Conservation (phyloP, 2,797 vertebrate genomes). For the Myiotriccus ornatus region DNA sequence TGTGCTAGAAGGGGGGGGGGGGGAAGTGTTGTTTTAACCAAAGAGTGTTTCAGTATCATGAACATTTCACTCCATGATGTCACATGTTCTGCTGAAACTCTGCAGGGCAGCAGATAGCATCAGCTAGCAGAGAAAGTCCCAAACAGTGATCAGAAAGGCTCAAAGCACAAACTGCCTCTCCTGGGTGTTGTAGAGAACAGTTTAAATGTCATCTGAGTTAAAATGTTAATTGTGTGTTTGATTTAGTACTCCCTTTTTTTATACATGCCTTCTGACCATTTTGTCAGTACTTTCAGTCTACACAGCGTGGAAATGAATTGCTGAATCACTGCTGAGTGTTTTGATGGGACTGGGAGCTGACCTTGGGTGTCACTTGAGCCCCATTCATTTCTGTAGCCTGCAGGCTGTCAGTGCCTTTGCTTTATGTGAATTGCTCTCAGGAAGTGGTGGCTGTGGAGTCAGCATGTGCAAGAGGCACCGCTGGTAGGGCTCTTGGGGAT, state of each 20-base stretch:
- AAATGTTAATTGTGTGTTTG: not conserved
- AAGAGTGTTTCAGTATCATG: rapidly evolving
- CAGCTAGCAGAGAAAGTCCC: not conserved
- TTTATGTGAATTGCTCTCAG: not conserved
- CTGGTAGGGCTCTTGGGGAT: not conserved
- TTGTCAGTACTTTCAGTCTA: not conserved
- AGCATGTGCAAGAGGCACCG: not conserved
- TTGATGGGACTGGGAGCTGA: not conserved
- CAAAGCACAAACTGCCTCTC: not conserved
- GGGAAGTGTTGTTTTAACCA: not conserved
- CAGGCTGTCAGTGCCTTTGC: not conserved
- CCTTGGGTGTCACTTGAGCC: not conserved
- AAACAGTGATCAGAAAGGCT: not conserved
- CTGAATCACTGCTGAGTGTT: not conserved
- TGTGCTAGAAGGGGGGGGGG: not conserved
- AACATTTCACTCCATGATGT: not conserved
- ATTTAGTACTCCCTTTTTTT: not conserved
- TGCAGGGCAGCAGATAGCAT: not conserved
- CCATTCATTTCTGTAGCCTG: not conserved
- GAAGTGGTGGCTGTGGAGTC: rapidly evolving
- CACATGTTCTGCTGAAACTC: not conserved
- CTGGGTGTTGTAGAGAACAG: not conserved
- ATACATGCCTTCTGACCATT: not conserved
- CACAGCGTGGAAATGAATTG: not conserved
- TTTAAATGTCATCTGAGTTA: not conserved